phyloP scores from a whole-genome alignment of 2,113 vertebrate species.

The Cyanoramphus novaezelandiae region DNA sequence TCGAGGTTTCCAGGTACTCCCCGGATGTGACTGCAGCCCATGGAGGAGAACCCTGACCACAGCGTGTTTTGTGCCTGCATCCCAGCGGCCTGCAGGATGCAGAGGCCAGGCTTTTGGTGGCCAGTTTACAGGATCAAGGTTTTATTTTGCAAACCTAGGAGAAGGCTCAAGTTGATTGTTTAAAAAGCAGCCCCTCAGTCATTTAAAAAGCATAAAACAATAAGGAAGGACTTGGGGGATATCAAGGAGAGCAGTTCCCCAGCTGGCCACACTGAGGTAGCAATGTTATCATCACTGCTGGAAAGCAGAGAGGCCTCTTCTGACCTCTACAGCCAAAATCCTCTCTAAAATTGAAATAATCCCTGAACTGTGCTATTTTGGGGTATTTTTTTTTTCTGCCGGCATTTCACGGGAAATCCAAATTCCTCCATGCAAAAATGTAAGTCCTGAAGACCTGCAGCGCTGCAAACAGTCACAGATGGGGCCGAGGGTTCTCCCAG shows the following conservation, averaged over 20 bases:
- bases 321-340: neutral
- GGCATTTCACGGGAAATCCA: neutral
- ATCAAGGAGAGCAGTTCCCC: neutral
- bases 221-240: neutral
- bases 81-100: neutral
- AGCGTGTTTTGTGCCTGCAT: neutral
- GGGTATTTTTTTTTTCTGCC: neutral
- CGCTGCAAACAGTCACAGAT: neutral
- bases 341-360: neutral
- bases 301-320: neutral
- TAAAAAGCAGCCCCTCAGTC: neutral
- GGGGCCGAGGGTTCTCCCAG: neutral
- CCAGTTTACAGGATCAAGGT: neutral
- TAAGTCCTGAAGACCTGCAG: neutral
- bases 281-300: neutral
- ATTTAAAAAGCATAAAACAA: neutral
- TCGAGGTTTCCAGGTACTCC: slow-evolving; percentile 87
- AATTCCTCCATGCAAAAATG: neutral
- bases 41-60: neutral
- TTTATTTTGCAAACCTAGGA: neutral
- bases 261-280: slow-evolving; percentile 28
- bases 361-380: accelerated
- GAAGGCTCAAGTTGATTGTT: neutral
- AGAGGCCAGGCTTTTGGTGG: neutral
- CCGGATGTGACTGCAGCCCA: accelerated